Conservation (phyloP, 2,797 vertebrate species). For the Melanogrammus aeglefinus region DNA sequence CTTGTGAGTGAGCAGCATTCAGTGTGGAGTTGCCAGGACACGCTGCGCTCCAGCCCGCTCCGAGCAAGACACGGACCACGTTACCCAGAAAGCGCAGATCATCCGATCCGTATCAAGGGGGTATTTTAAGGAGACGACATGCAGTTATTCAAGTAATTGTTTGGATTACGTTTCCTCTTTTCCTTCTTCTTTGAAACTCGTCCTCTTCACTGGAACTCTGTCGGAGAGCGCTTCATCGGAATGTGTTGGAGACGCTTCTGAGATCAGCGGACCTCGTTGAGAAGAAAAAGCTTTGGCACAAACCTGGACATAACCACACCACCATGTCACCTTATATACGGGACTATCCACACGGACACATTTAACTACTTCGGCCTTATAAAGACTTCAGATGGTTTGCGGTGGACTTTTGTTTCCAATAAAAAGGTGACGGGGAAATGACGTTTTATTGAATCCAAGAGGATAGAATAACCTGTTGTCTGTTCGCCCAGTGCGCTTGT, state of each 20-base stretch:
- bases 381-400: slow-evolving; percentile 41
- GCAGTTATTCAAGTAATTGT: slow-evolving; percentile 21
- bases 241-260: slow-evolving; percentile 46
- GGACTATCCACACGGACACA: slow-evolving; percentile 24
- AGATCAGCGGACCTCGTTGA: slow-evolving; percentile 33
- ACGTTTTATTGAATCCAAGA: slow-evolving; percentile 34
- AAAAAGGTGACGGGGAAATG: slow-evolving; percentile 52
- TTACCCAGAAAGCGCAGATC: slow-evolving; percentile 26
- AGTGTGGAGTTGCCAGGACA: slow-evolving; percentile 63
- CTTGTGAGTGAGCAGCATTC: slow-evolving; percentile 76
- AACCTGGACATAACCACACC: slow-evolving; percentile 31
- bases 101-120: not conserved
- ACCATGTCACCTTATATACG: slow-evolving; percentile 46
- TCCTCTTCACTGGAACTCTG: slow-evolving; percentile 19
- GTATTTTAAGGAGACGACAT: slow-evolving; percentile 14
- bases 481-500: slow-evolving; percentile 67
- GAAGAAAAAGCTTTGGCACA: slow-evolving; percentile 19
- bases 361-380: slow-evolving; percentile 37
- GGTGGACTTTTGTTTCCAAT: slow-evolving; percentile 16
- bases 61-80: slow-evolving; percentile 32
- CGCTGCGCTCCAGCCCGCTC: slow-evolving; percentile 55
- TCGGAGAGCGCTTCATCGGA: slow-evolving; percentile 44
- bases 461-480: slow-evolving; percentile 36
- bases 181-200: slow-evolving; percentile 19
- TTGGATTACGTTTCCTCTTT: slow-evolving; percentile 57